Evolutionary conservation across 2,797 vertebrate genomes (phyloP).

Genomic region (Falco naumanni): DNA sequence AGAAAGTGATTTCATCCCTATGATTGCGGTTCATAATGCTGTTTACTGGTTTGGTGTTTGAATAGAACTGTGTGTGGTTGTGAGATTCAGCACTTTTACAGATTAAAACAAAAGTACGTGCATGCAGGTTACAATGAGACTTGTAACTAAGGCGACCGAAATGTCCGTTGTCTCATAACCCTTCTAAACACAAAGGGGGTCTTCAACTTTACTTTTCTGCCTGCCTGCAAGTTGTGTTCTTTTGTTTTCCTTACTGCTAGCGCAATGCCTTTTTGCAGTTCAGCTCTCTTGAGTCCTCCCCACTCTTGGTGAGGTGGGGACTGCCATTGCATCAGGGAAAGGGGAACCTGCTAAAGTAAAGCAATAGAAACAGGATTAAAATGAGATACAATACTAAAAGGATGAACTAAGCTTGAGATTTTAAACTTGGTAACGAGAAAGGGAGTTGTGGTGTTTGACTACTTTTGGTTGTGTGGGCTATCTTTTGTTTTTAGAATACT

Average conservation of each 20-base stretch:
- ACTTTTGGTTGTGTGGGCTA: neutral
- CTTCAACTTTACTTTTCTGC: slow-evolving; percentile 24
- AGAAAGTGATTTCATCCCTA: slow-evolving; percentile 58
- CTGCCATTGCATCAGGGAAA: neutral
- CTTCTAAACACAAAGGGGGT: neutral
- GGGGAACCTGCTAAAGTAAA: neutral
- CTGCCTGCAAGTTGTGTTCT: slow-evolving; percentile 15
- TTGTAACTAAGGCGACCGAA: slow-evolving; percentile 72
- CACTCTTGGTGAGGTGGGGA: neutral
- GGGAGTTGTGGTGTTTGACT: neutral
- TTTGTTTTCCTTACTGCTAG: neutral
- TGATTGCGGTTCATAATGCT: slow-evolving; percentile 65
- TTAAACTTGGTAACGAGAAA: neutral
- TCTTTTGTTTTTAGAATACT: neutral
- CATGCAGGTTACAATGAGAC: slow-evolving; percentile 65
- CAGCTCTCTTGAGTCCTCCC: neutral
- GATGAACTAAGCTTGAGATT: neutral
- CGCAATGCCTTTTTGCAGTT: neutral
- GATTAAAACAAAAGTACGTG: slow-evolving; percentile 60
- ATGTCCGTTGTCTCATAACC: neutral
- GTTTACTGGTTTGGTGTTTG: slow-evolving; percentile 75
- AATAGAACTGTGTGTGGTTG: slow-evolving; percentile 68
- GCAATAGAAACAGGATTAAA: neutral
- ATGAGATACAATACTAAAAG: neutral
- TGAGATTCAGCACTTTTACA: slow-evolving; percentile 65